Base-by-base conservation (phyloP, 2,888 invertebrate genomes). In the Protula sp. region DNA sequence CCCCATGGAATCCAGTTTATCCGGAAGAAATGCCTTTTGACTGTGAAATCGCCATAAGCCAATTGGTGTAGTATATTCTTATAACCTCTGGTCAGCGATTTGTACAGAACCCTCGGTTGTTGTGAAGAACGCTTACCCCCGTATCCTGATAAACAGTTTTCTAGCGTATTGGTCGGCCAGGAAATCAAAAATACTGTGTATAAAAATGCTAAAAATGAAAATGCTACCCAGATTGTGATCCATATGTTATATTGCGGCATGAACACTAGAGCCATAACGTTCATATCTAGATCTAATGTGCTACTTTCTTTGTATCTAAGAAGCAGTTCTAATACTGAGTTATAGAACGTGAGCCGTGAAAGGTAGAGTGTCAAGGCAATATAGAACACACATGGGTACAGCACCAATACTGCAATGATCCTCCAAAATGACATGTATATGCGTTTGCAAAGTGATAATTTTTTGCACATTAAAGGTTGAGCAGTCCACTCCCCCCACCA, bases 401-500 rank as follows among this genome's bases (percentile, higher is more conserved):
- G 47, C 38, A 63, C 53, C 5, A 63, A 38, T 2, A 68, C 58
- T 24, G 62, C 64, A 26, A 68, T 38, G 47, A 66, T 51, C 1
- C 68, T 58, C 57, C 68, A 63, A 47, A 62, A 59, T 22, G 58
- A 31, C 24, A 64, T 47, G 63, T 65, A 69, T 45, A 57, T 64
- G 30, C 59, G 38, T 9, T 58, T 57, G 57, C 64, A 63, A 22
- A 47, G 55, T 1, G 63, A 62, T 9, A 57, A 26, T 24, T 50
- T 50, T 24, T 24, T 50, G 24, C 50, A 24, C 5, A 26, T 22
- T 22, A 5, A 50, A 19, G 69, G 69, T 54, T 69, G 69, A 45
- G 65, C 57, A 4, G 57, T 45, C 69, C 69, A 69, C 31, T 67
- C 58, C 1, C 64, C 60, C 69, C 69, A 69, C 60, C 65, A 67